Percentiles rank a stretch among this genome's conserved stretches.
Conservation (phyloP, 2,888 invertebrate genomes). For the Octonoba sinensis region DNA sequence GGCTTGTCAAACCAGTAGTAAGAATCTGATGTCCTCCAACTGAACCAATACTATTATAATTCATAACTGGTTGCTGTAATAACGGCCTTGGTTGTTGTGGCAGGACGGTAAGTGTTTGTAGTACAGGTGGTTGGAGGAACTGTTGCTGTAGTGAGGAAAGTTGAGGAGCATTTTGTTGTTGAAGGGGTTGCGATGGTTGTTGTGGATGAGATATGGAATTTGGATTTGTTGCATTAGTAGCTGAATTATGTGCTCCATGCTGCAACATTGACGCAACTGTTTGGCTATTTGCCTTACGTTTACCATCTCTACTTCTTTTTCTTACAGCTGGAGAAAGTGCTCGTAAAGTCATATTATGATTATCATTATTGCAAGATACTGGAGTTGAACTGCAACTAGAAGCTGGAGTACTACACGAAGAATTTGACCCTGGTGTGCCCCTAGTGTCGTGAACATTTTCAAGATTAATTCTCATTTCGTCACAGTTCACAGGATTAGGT, state of each 20-base stretch:
- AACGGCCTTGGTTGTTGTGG: slow-evolving; percentile 71
- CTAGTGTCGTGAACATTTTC: slow-evolving; percentile 62
- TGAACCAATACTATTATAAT: slow-evolving; percentile 57
- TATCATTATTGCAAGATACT: slow-evolving; percentile 61
- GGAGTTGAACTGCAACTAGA: slow-evolving; percentile 67
- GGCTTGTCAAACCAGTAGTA: slow-evolving; percentile 58
- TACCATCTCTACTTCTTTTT: slow-evolving; percentile 70
- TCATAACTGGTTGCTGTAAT: slow-evolving; percentile 60
- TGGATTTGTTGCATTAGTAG: slow-evolving; percentile 30
- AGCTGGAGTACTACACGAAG: slow-evolving; percentile 66
- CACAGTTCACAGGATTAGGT: slow-evolving; percentile 47
- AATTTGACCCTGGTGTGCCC: slow-evolving; percentile 64
- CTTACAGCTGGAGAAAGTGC: slow-evolving; percentile 53
- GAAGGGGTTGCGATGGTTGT: slow-evolving; percentile 21
- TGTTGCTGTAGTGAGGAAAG: slow-evolving; percentile 56
- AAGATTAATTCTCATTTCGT: slow-evolving; percentile 52
- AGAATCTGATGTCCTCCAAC: slow-evolving; percentile 63
- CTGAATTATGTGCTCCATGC: slow-evolving; percentile 67
- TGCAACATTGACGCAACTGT: slow-evolving; percentile 77
- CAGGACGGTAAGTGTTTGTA: slow-evolving; percentile 74
- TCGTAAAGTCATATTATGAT: slow-evolving; percentile 48
- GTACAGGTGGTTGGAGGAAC: slow-evolving; percentile 63
- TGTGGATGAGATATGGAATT: slow-evolving; percentile 31
- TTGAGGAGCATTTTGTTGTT: slow-evolving; percentile 51
- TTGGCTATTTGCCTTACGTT: slow-evolving; percentile 80